Evolutionary conservation across 2,113 vertebrate genomes (phyloP), one percentile per base, ranked within the genome.

Genomic region (Lamprologus speciosus): DNA sequence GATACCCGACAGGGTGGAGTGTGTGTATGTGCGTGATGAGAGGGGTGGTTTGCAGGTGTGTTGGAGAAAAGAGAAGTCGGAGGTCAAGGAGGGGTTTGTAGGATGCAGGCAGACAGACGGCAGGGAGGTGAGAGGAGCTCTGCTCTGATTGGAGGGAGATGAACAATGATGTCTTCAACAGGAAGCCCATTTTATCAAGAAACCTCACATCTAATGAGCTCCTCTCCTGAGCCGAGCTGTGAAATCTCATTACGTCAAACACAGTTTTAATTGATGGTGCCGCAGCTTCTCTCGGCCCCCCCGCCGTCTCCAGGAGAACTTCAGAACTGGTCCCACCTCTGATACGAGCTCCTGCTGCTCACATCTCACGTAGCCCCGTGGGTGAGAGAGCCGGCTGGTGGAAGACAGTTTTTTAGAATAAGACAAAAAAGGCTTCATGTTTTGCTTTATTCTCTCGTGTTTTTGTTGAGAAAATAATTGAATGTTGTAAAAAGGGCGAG

Each of bases 21-120:
- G 65, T 33, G 45, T 51, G 45, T 65, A 63, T 60, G 81, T 75
- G 89, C 79, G 53, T 60, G 87, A 82, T 86, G 86, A 85, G 88
- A 82, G 60, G 88, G 88, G 65, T 91, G 80, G 84, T 80, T 80
- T 82, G 91, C 81, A 90, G 89, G 91, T 91, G 90, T 31, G 58
- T 54, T 87, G 57, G 50, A 84, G 85, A 57, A 60, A 92, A 63
- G 80, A 80, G 45, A 79, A 65, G 80, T 26, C 35, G 13, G 78
- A 88, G 93, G 89, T 87, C 81, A 86, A 42, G 45, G 79, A 85
- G 82, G 82, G 81, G 80, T 53, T 83, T 19, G 80, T 33, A 28
- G 83, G 79, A 89, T 50, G 57, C n/a, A 78, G 87, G 17, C 81
- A 81, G 85, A 85, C 79, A n/a, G 2, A 2, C 47, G 14, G 82